Base-by-base conservation (phyloP, 2,888 invertebrate genomes). In the Xylocampa areola region DNA sequence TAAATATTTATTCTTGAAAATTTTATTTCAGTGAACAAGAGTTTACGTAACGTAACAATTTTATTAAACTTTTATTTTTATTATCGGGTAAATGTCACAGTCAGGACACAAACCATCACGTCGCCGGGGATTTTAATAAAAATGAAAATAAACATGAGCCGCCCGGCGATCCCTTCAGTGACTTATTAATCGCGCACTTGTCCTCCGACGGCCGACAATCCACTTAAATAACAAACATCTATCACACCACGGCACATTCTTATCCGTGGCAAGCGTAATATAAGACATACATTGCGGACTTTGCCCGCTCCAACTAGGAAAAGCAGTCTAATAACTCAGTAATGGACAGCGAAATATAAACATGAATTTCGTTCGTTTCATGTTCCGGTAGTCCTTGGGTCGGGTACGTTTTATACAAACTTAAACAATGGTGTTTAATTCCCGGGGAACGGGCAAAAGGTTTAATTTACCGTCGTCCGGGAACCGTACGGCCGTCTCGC, bases 381-480 rank as follows among this genome's bases (percentile, higher is more conserved):
- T 1, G 14, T 32, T 14, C 7, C 13, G 30, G 40, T 27, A 3
- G 21, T 25, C 13, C 4, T n/a, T n/a, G 14, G 2, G 19, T 23
- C 13, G 6, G 32, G 14, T 25, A 30, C 45, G 25, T 48, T 47
- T 51, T 45, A 36, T 25, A 29, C 45, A 40, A 48, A 53, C 23
- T 53, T 35, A 55, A 61, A 57, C 49, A 66, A 58, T 58, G 45
- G 37, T 44, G 50, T 54, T 58, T 66, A 52, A 66, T 62, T 54
- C 54, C 35, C 58, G 23, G 14, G 51, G 21, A 37, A 39, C 37
- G 14, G 32, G 35, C 58, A 45, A 60, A 45, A 53, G 41, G 50
- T 64, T 64, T 53, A 64, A 64, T 60, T 68, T 39, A 47, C 23
- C 45, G 49, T 36, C 13, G 44, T 19, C 48, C 11, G 16, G 16